Evolutionary conservation across 2,888 invertebrate genomes (phyloP).

Genomic region (Aphidius colemani): DNA sequence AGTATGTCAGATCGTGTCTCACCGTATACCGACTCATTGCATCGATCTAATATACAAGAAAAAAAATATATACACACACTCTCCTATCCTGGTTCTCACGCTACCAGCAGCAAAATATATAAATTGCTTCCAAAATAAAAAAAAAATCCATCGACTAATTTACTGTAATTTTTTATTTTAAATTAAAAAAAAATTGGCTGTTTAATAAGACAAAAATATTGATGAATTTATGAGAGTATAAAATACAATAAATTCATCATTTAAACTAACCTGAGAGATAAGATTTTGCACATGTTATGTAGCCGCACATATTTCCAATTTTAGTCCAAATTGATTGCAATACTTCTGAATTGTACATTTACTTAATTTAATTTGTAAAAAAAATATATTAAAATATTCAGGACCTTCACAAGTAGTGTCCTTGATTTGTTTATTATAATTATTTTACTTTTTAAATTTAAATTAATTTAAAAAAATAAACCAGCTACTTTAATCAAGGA

Average conservation of each 20-base stretch:
- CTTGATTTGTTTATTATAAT: not conserved
- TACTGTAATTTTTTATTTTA: too few relatives aligned
- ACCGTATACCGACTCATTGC: too few relatives aligned
- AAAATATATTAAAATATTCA: not conserved
- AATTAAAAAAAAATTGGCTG: not conserved
- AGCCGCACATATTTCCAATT: slow-evolving; percentile 54
- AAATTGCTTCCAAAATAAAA: too few relatives aligned
- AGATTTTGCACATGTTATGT: slow-evolving; percentile 53
- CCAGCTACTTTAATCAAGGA: not conserved
- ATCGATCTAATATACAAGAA: not conserved
- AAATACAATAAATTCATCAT: too few relatives aligned
- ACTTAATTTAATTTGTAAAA: slow-evolving; percentile 14
- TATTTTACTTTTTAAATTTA: not conserved
- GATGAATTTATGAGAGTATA: not conserved
- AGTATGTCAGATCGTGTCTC: too few relatives aligned
- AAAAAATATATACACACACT: not conserved
- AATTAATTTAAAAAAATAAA: not conserved
- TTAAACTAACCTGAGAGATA: slow-evolving; percentile 54
- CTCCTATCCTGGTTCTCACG: slow-evolving; percentile 11
- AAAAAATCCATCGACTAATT: too few relatives aligned
- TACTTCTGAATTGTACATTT: slow-evolving; percentile 51
- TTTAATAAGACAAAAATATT: not conserved
- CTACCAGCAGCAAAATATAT: not conserved
- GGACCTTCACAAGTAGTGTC: not conserved
- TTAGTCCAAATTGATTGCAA: slow-evolving; percentile 53